These are phyloP conservation scores for Vultur gryphus DNA, from an alignment of 2,797 vertebrate genomes.

Conservation along the genomic window DNA sequence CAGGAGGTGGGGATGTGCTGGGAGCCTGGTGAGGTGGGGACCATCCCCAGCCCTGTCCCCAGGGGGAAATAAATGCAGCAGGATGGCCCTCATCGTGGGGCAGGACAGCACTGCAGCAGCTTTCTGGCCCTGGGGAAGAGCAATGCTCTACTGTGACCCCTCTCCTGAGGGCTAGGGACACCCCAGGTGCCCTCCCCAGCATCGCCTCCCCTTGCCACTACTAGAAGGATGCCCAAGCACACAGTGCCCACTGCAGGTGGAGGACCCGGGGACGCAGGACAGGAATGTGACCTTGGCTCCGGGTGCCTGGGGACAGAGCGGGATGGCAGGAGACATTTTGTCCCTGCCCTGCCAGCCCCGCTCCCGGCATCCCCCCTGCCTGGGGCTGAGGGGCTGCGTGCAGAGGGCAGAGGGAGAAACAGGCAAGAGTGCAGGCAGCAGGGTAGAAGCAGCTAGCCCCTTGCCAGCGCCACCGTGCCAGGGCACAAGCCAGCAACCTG, in stretches of 20 bases:
- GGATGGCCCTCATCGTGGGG: background rate
- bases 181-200: background rate
- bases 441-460: background rate
- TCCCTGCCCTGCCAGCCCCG: background rate
- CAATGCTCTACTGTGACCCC: background rate
- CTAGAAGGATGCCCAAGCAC: background rate
- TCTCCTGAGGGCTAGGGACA: background rate
- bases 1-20: background rate
- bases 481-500: background rate
- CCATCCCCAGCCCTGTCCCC: background rate
- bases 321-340: background rate
- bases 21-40: background rate
- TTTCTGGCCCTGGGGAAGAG: background rate
- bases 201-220: background rate
- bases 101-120: background rate
- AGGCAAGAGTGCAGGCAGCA: background rate
- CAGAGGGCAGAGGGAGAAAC: background rate
- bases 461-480: background rate
- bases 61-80: background rate
- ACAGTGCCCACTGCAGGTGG: background rate
- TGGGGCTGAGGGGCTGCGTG: background rate
- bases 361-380: fast-evolving
- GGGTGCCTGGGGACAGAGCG: fast-evolving
- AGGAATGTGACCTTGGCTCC: background rate
- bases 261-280: fast-evolving